Evolutionary conservation across 2,797 vertebrate species (phyloP), one percentile per base, ranked within the genome.

Genomic region (Pantherophis vulpinus): DNA sequence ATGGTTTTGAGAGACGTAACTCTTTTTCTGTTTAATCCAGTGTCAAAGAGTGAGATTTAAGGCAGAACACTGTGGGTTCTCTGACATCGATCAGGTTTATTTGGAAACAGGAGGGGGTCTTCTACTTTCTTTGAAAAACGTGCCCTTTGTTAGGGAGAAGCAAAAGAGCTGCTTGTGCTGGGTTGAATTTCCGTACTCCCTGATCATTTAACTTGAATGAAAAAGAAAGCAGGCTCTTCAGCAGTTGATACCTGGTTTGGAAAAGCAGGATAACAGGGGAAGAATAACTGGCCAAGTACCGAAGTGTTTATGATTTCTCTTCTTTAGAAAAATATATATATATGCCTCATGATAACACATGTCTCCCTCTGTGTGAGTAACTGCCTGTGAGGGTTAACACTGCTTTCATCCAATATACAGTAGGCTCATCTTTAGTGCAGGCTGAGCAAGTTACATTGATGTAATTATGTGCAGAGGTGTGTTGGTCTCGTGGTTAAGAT

Each of bases 21-120:
- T 96, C 93, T 95, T 96, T 96, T 96, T 83, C 95, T 95, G 87
- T 95, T 97, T 97, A 95, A 97, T 96, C 95, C 94, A 93, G 93
- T 96, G 92, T 96, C 96, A 96, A 93, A 94, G 89, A 55, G 27
- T n/a, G n/a, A 95, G 94, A 95, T 97, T 97, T 95, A 93, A 94
- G 94, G 93, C 37, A 93, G 91, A 95, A 42, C 86, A 0, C 86
- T 90, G 86, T 12, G 90, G 42, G 92, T 94, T 95, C 94, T 96
- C 91, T 95, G 95, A 91, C 95, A 87, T 56, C 42, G 92, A 29
- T 96, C 92, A 74, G 88, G 9, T 94, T 95, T 96, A 94, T 79
- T 94, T 86, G 5, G 2, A 25, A 88, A 27, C 92, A 27, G 47
- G 70, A 87, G 94, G 94, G 42, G 61, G 51, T 5, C 12, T 92